A percentile compares a stretch with the other conserved stretches of the same genome.
phyloP scores from a whole-genome alignment of 1,140 invertebrate species.

The Drosophila bifasciata region DNA sequence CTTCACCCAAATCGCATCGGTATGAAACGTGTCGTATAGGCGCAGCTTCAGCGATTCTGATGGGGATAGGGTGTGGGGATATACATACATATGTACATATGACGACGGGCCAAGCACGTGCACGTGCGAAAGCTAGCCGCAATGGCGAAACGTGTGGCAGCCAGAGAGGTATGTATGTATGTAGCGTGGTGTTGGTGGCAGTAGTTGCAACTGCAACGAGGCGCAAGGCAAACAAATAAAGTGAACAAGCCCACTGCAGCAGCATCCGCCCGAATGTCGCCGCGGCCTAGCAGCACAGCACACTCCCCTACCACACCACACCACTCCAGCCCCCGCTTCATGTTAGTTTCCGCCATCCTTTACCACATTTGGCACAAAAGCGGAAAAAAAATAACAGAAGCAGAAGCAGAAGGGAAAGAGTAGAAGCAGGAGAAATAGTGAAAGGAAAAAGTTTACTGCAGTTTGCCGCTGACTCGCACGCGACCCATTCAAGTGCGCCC shows the following conservation, averaged over 20 bases:
- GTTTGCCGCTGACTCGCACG: conserved; percentile 2
- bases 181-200: no score
- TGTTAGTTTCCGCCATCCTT: neutral
- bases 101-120: conserved; percentile 17
- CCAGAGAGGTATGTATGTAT: neutral
- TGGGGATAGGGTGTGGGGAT: no score
- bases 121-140: conserved; percentile 13
- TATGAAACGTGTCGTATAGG: no score
- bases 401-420: no score
- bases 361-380: no score
- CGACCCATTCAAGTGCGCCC: no score
- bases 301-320: neutral
- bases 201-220: no score
- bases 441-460: conserved; percentile 17
- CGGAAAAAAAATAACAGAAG: no score
- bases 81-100: no score
- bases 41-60: no score
- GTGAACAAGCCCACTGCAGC: conserved; percentile 63
- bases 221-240: conserved; percentile 47
- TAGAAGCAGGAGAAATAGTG: no score
- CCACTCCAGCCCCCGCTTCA: neutral
- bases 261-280: conserved; percentile 44
- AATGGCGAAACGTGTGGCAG: conserved; percentile 25
- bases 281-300: neutral
- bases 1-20: no score